A percentile compares a stretch with the other conserved stretches of the same genome.
These are phyloP conservation scores for Cichlasoma orientale DNA, from an alignment of 2,797 vertebrate genomes.

Conservation along the genomic window DNA sequence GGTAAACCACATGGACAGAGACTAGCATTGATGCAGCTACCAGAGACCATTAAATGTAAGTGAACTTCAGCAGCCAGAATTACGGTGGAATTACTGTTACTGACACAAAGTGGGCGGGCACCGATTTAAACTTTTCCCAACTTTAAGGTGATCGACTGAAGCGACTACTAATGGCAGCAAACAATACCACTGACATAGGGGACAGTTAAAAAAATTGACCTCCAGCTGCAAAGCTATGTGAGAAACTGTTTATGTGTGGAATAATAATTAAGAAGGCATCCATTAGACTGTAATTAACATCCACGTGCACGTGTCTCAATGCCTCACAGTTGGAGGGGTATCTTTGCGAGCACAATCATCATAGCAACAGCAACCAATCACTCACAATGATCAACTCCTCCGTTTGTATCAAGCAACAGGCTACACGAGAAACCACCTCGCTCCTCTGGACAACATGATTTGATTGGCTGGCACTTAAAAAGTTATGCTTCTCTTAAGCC, in stretches of 20 bases:
- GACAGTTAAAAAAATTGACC: background rate
- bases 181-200: background rate
- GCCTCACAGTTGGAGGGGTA: background rate
- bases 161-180: background rate
- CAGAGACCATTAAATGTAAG: background rate
- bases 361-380: background rate
- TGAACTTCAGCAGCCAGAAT: background rate
- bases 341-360: background rate
- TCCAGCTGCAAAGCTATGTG: background rate
- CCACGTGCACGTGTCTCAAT: background rate
- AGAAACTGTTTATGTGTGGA: background rate
- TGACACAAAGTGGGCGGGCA: fast-evolving
- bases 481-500: background rate
- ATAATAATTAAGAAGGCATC: background rate
- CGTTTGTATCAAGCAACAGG: background rate
- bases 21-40: background rate
- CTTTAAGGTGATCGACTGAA: background rate
- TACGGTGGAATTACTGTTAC: background rate
- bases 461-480: background rate
- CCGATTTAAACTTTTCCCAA: too few species aligned
- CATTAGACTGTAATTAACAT: background rate
- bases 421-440: background rate
- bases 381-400: background rate
- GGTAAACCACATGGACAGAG: background rate
- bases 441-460: background rate